Base-by-base conservation (phyloP, 2,113 vertebrate genomes). In the Lanius collurio region DNA sequence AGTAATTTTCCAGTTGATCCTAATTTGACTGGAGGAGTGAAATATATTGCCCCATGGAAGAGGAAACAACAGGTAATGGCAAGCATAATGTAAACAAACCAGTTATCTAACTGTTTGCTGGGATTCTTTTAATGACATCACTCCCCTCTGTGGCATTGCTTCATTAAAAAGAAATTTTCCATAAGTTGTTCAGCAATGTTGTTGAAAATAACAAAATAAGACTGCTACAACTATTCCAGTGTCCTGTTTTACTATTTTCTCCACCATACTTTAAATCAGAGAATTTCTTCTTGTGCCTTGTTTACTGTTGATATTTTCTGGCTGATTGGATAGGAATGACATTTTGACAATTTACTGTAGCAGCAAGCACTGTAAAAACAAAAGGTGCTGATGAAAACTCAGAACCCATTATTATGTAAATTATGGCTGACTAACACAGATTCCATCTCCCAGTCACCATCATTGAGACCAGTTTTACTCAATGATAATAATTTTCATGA, bases 381-480 rank as follows among this genome's bases (percentile, higher is more conserved):
- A 99, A 99, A 98, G 98, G 98, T 98, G 98, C 98, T 98, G 98
- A 98, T 99, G 99, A 99, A 98, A 98, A 98, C 98, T 98, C 93
- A 74, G 98, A 98, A 98, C 98, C 98, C 98, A 99, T 99, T 99
- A 99, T 99, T 99, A 99, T 99, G 99, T 98, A 99, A 99, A 99
- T 99, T 97, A 97, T 53, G 95, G 98, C 98, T 98, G 98, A 98
- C 98, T 98, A 98, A 98, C 98, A 98, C 98, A 97, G 98, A 98
- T 98, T 98, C 98, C 98, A 98, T 98, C 98, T 98, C 97, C 95
- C 97, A 98, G 98, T 97, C 97, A 97, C 97, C 97, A 98, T 98
- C 98, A 97, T 94, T 96, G 96, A 97, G 98, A 98, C 98, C 98
- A 97, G 98, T 98, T 97, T 98, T 98, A 97, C 96, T 98, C 97